phyloP scores from a whole-genome alignment of 2,797 vertebrate species.

The Phoeniculus purpureus region DNA sequence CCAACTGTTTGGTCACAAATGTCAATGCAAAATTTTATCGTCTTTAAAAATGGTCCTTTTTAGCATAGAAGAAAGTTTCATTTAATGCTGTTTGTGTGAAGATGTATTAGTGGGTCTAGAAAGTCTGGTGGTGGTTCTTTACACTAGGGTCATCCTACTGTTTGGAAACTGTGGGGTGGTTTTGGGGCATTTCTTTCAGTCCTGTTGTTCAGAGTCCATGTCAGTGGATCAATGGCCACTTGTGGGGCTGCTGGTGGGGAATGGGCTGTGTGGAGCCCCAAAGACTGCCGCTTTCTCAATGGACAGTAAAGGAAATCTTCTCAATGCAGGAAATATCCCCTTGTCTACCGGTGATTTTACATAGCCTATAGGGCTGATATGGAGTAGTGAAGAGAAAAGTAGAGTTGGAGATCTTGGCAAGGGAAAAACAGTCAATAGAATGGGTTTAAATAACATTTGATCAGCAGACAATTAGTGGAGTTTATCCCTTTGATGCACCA shows the following conservation, averaged over 20 bases:
- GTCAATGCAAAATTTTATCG: background rate
- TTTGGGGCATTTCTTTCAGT: background rate
- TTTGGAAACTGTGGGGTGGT: background rate
- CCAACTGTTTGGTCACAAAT: background rate
- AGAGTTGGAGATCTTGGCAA: slow-evolving; percentile 30
- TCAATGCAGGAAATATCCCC: slow-evolving; percentile 37
- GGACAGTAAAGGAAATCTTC: slow-evolving; percentile 12
- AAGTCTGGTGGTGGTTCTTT: background rate
- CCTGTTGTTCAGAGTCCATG: background rate
- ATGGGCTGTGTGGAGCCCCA: background rate
- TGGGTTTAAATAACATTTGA: slow-evolving; percentile 69
- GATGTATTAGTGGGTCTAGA: background rate
- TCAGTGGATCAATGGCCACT: background rate
- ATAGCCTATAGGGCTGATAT: slow-evolving; percentile 24
- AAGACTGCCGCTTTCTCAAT: background rate
- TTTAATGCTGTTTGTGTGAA: background rate
- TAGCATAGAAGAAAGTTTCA: background rate
- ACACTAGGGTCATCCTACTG: background rate
- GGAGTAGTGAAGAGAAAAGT: slow-evolving; percentile 35
- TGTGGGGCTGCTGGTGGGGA: background rate
- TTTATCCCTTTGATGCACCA: slow-evolving; percentile 53
- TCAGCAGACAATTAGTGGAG: slow-evolving; percentile 67
- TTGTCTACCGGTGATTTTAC: background rate
- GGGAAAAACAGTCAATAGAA: slow-evolving; percentile 53
- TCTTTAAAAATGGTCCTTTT: background rate